Conservation (phyloP, 1,140 invertebrate species). For the Macrocentrus cingulum region DNA sequence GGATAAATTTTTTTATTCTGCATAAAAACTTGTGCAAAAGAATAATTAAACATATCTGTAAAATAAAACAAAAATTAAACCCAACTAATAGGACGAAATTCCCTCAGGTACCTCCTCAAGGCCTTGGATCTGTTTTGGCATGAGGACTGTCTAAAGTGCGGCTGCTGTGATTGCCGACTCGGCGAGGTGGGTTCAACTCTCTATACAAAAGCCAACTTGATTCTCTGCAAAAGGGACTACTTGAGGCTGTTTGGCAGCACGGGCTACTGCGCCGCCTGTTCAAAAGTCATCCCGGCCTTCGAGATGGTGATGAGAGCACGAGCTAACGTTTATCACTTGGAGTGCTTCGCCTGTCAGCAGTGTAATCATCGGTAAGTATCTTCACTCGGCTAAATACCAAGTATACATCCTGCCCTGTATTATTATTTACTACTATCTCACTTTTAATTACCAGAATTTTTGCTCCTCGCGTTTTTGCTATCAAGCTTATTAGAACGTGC, state of each 20-base stretch:
- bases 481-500: too few species aligned
- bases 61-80: too few species aligned
- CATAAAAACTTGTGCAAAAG: too few species aligned
- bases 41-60: too few species aligned
- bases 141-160: conserved; percentile 97
- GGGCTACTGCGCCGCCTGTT: conserved; percentile 92
- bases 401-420: background rate
- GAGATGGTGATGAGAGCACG: conserved; percentile 99
- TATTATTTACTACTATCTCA: too few species aligned
- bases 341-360: conserved; percentile 98
- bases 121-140: conserved; percentile 95
- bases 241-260: conserved; percentile 91
- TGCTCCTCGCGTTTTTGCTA: too few species aligned
- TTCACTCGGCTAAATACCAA: background rate
- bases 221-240: conserved; percentile 97
- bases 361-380: conserved; percentile 91
- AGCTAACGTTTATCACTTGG: conserved; percentile 95
- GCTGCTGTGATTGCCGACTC: conserved; percentile 93
- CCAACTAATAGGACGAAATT: too few species aligned
- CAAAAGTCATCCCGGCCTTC: conserved; percentile 96
- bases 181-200: conserved; percentile 97
- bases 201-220: conserved; percentile 94
- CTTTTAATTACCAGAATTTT: too few species aligned
- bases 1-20: too few species aligned
- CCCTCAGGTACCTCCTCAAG: conserved; percentile 69